phyloP scores from a whole-genome alignment of 2,113 vertebrate genomes.

The Aegithalos caudatus region DNA sequence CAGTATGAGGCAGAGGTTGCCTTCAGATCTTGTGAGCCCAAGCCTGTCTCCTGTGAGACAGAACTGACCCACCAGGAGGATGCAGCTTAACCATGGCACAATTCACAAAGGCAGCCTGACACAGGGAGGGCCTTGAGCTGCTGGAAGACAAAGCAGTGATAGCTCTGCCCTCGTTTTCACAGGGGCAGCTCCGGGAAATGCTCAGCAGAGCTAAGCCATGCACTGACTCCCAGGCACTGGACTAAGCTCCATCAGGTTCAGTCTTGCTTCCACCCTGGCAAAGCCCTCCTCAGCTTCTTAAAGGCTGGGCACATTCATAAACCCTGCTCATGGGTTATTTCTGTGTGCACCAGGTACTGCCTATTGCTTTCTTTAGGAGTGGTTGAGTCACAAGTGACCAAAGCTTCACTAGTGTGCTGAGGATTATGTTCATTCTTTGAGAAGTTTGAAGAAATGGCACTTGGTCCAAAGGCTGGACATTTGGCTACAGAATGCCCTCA shows the following conservation, averaged over 20 bases:
- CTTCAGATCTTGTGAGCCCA: neutral
- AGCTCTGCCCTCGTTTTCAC: neutral
- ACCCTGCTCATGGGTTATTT: neutral
- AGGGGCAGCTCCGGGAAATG: neutral
- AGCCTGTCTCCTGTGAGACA: neutral
- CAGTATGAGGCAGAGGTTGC: neutral
- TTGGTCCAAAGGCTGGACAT: neutral
- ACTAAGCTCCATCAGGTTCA: neutral
- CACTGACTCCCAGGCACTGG: rapidly evolving
- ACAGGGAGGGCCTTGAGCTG: rapidly evolving
- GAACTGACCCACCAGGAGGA: neutral
- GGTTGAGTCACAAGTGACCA: neutral
- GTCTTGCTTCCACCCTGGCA: neutral
- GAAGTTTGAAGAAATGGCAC: neutral
- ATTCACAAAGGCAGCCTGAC: neutral
- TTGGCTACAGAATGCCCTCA: neutral
- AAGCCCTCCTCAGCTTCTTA: neutral
- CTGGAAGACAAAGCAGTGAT: neutral
- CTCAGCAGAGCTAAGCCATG: neutral
- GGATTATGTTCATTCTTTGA: neutral
- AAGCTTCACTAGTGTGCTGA: neutral
- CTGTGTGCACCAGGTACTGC: too few species aligned
- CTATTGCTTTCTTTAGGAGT: neutral
- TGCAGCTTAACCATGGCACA: neutral
- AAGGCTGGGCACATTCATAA: neutral